A percentile compares a stretch with the other conserved stretches of the same genome.
Conservation (phyloP, 2,888 invertebrate species). For the Schrankia costaestrigalis region DNA sequence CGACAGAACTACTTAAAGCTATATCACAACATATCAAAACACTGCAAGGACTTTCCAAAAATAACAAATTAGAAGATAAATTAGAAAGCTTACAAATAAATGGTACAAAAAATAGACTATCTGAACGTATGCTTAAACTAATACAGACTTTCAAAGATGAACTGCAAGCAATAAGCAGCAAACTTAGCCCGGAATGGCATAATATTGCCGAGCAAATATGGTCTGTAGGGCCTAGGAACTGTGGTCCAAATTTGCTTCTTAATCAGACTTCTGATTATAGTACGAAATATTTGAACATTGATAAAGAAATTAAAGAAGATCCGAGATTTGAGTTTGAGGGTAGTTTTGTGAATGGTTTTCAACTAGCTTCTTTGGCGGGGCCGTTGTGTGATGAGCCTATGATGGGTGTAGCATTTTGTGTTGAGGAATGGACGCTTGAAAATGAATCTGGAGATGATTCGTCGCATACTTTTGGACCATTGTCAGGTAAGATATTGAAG, state of each 20-base stretch:
- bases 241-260: constrained; percentile 93
- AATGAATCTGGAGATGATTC: constrained; percentile 58
- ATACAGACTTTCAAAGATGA: constrained; percentile 77
- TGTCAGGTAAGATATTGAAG: constrained; percentile 67
- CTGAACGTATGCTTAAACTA: constrained; percentile 67
- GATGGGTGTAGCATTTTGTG: constrained; percentile 95
- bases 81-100: constrained; percentile 49
- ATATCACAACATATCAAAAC: constrained; percentile 76
- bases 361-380: constrained; percentile 92
- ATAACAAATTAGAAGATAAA: constrained; percentile 59
- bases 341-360: constrained; percentile 92
- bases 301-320: constrained; percentile 70
- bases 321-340: constrained; percentile 84
- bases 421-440: constrained; percentile 90
- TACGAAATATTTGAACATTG: constrained; percentile 63
- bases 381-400: constrained; percentile 98
- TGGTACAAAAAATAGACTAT: constrained; percentile 52
- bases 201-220: constrained; percentile 86
- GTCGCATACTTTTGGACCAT: constrained; percentile 71
- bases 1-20: constrained; percentile 85
- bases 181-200: constrained; percentile 78
- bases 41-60: constrained; percentile 57
- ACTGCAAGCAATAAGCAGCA: constrained; percentile 81
- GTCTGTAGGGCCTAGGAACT: constrained; percentile 94
- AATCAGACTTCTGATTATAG: constrained; percentile 87